Conservation (phyloP, 2,797 vertebrate species). For the Saguinus oedipus region DNA sequence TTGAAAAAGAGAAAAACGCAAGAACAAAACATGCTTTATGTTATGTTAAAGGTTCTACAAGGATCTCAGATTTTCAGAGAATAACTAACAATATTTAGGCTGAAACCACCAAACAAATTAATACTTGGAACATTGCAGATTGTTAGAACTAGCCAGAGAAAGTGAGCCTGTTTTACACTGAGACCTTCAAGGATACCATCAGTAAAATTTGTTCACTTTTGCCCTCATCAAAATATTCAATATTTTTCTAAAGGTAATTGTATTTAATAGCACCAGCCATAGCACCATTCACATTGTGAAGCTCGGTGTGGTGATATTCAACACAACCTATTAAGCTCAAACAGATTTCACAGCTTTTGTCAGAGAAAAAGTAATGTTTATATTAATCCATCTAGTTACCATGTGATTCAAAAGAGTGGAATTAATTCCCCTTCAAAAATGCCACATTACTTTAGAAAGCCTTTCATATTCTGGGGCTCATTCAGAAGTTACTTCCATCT, state of each 20-base stretch:
- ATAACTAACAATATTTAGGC: background rate
- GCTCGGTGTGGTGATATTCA: background rate
- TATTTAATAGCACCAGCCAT: background rate
- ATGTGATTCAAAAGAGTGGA: background rate
- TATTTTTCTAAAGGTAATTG: background rate
- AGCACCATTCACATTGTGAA: background rate
- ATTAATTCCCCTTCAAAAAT: background rate
- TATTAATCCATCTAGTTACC: background rate
- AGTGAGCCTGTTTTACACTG: background rate
- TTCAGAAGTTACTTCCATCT: background rate
- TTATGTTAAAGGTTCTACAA: background rate
- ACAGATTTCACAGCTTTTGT: background rate
- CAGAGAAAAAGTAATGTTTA: background rate
- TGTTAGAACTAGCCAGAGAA: background rate
- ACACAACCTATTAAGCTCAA: background rate
- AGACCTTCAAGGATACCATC: background rate
- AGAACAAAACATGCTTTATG: background rate
- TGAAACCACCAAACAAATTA: background rate
- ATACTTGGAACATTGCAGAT: background rate
- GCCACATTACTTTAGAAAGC: background rate
- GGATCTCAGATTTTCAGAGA: background rate
- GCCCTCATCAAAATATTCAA: constrained; percentile 22
- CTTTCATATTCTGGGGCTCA: background rate
- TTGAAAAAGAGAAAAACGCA: background rate
- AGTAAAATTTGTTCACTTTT: constrained; percentile 38